Percentiles rank a stretch among this genome's conserved stretches.
phyloP scores from a whole-genome alignment of 2,113 vertebrate species.

The Trichechus manatus region DNA sequence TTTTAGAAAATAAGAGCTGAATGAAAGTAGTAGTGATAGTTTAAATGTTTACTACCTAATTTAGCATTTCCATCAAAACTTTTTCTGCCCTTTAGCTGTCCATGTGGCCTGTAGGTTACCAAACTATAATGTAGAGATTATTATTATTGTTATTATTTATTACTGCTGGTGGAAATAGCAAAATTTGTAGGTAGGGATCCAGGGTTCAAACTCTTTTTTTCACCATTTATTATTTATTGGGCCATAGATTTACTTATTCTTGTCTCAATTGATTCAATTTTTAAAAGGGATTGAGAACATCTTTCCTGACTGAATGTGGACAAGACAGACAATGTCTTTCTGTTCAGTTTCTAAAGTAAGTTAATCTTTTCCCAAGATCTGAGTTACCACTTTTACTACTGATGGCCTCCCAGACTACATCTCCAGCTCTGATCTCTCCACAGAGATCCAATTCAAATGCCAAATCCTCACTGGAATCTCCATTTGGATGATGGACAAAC shows the following conservation, averaged over 20 bases:
- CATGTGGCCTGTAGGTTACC: background rate
- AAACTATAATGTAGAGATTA: background rate
- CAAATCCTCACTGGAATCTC: background rate
- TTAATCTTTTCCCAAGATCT: background rate
- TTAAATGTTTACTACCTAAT: background rate
- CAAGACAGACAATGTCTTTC: background rate
- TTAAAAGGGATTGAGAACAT: background rate
- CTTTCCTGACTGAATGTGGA: background rate
- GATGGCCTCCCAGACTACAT: background rate
- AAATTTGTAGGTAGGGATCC: background rate
- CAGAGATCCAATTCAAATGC: background rate
- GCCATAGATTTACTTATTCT: background rate
- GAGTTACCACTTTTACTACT: background rate
- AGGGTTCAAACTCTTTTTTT: background rate
- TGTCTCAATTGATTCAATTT: background rate
- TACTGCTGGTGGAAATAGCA: background rate
- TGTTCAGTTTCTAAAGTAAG: background rate
- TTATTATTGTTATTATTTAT: background rate
- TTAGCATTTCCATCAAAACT: background rate
- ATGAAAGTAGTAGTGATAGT: background rate
- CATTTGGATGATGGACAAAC: background rate
- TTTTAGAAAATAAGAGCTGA: conserved; percentile 35
- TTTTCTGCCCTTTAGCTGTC: background rate
- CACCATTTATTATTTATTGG: background rate
- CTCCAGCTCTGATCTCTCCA: background rate